Percentiles rank a stretch among this genome's conserved stretches.
These are phyloP conservation scores for Artemia franciscana DNA, from an alignment of 1,140 invertebrate genomes.

Conservation along the genomic window DNA sequence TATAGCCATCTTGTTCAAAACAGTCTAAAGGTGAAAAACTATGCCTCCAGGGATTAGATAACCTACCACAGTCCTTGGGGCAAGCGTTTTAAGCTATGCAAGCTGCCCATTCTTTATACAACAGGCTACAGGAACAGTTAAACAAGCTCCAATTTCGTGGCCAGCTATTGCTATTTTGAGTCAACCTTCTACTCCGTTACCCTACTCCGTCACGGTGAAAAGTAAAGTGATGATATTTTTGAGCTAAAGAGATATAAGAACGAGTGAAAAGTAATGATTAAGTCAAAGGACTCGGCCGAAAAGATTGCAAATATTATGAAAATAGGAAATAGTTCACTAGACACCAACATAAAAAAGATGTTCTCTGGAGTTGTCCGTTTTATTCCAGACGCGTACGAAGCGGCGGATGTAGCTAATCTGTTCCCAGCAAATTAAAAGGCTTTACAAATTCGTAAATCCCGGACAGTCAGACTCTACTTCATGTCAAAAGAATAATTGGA, in stretches of 20 bases:
- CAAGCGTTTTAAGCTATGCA: too few species aligned
- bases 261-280: not conserved
- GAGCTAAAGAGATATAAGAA: not conserved
- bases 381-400: not conserved
- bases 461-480: not conserved
- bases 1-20: too few species aligned
- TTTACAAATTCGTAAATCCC: not conserved
- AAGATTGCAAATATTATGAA: not conserved
- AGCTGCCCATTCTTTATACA: too few species aligned
- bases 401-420: not conserved
- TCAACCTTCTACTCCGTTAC: too few species aligned
- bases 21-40: too few species aligned
- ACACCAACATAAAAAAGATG: not conserved
- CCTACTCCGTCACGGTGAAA: too few species aligned
- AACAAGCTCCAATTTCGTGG: too few species aligned
- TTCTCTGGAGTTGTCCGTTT: not conserved
- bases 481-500: not conserved
- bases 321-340: not conserved
- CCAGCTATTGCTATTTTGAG: too few species aligned
- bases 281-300: constrained; percentile 2
- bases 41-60: too few species aligned
- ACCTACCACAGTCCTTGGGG: too few species aligned
- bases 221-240: not conserved
- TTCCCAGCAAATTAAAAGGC: not conserved
- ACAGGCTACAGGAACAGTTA: too few species aligned